Percentiles rank a stretch among this genome's conserved stretches.
Conservation (phyloP, 2,113 vertebrate genomes). For the Corythaixoides concolor region DNA sequence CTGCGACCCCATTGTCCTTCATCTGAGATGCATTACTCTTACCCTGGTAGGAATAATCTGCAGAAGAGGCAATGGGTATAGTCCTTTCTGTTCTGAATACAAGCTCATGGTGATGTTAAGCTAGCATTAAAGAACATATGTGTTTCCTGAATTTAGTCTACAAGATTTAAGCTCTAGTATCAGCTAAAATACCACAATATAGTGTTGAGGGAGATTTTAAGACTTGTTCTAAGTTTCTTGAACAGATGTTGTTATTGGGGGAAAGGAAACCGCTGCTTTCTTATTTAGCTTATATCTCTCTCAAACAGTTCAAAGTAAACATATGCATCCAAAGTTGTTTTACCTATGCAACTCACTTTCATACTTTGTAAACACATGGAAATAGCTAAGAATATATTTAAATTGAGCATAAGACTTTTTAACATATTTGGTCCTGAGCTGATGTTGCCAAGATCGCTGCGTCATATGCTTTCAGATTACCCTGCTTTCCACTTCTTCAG, state of each 20-base stretch:
- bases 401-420: not conserved
- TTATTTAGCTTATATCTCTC: not conserved
- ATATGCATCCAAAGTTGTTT: not conserved
- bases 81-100: not conserved
- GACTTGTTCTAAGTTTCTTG: not conserved
- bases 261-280: not conserved
- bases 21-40: not conserved
- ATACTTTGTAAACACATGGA: not conserved
- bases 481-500: not conserved
- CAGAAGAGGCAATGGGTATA: not conserved
- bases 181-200: not conserved
- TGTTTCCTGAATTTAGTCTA: not conserved
- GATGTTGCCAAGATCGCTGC: not conserved
- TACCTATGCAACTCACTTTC: not conserved
- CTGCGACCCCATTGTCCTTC: not conserved
- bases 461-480: not conserved
- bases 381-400: not conserved
- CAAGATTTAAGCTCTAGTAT: not conserved
- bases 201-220: not conserved
- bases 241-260: not conserved
- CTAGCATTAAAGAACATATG: not conserved
- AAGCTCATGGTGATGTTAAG: not conserved
- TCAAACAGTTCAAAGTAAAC: not conserved
- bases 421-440: not conserved
- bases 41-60: not conserved